phyloP scores from a whole-genome alignment of 2,888 invertebrate genomes.

The Plagodis dolabraria region DNA sequence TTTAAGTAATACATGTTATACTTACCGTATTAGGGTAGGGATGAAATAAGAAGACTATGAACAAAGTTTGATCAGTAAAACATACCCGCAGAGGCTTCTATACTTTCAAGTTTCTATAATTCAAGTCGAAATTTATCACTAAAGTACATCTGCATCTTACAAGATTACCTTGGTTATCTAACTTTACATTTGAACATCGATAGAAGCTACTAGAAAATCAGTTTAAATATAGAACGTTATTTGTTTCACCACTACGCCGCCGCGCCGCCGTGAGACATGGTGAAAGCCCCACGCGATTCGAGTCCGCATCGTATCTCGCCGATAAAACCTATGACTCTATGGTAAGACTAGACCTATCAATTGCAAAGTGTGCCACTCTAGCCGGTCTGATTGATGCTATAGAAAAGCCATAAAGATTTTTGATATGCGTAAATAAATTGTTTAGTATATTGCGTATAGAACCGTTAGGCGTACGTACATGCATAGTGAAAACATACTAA shows the following conservation, averaged over 20 bases:
- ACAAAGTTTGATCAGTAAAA: too few relatives aligned
- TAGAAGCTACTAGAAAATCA: slow-evolving; percentile 26
- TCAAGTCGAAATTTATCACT: too few relatives aligned
- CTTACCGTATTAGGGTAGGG: too few relatives aligned
- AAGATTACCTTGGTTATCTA: background rate
- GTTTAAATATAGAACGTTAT: slow-evolving; percentile 52
- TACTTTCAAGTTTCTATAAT: too few relatives aligned
- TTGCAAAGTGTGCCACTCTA: slow-evolving; percentile 19
- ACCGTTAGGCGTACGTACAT: slow-evolving; percentile 7
- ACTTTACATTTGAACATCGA: slow-evolving; percentile 2
- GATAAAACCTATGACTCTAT: slow-evolving; percentile 30
- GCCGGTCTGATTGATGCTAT: slow-evolving; percentile 5
- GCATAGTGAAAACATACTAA: slow-evolving; percentile 11
- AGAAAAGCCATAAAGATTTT: slow-evolving; percentile 5
- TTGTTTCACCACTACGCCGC: slow-evolving; percentile 50
- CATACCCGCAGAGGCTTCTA: too few relatives aligned
- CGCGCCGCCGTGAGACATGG: slow-evolving; percentile 27
- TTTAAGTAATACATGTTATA: too few relatives aligned
- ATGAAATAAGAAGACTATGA: too few relatives aligned
- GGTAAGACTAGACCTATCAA: slow-evolving; percentile 26
- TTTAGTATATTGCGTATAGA: slow-evolving; percentile 9
- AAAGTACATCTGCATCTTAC: too few relatives aligned
- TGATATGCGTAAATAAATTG: slow-evolving; percentile 12
- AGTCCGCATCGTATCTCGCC: slow-evolving; percentile 20
- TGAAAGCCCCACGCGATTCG: slow-evolving; percentile 43